These are phyloP conservation scores for Paraescarpia echinospica DNA, from an alignment of 1,140 invertebrate species.

Conservation along the genomic window DNA sequence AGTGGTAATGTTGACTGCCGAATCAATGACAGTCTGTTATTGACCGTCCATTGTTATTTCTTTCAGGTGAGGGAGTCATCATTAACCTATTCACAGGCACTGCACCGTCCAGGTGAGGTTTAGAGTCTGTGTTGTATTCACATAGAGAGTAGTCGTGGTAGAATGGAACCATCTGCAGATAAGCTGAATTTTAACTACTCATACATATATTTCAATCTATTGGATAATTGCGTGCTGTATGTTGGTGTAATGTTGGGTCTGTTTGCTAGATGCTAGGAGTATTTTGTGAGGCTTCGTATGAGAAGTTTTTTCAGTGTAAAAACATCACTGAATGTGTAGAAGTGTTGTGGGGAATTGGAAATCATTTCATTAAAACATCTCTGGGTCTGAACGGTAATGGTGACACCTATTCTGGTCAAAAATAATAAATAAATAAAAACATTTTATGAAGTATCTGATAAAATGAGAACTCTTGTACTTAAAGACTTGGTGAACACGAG, in stretches of 20 bases:
- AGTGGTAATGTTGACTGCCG: too few relatives aligned
- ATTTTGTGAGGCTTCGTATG: not conserved
- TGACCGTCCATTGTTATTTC: not conserved
- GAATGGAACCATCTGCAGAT: not conserved
- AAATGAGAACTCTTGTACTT: not conserved
- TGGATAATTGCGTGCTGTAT: not conserved
- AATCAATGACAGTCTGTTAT: too few relatives aligned
- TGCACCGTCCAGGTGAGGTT: slow-evolving; percentile 62
- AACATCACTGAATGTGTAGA: not conserved
- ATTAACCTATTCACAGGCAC: slow-evolving; percentile 25
- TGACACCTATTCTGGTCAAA: too few relatives aligned
- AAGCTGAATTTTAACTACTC: not conserved
- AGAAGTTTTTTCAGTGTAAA: not conserved
- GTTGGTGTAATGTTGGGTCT: not conserved
- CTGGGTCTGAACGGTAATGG: not conserved
- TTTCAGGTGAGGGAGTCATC: slow-evolving; percentile 23
- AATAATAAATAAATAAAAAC: too few relatives aligned
- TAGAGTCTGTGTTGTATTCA: not conserved
- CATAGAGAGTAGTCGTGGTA: not conserved
- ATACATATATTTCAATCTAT: not conserved
- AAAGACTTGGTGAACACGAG: not conserved
- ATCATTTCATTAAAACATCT: not conserved
- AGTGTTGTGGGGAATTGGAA: not conserved
- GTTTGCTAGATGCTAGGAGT: not conserved
- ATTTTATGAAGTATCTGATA: not conserved